phyloP scores from a whole-genome alignment of 2,888 invertebrate genomes.

The Archaeoteleia sp. region DNA sequence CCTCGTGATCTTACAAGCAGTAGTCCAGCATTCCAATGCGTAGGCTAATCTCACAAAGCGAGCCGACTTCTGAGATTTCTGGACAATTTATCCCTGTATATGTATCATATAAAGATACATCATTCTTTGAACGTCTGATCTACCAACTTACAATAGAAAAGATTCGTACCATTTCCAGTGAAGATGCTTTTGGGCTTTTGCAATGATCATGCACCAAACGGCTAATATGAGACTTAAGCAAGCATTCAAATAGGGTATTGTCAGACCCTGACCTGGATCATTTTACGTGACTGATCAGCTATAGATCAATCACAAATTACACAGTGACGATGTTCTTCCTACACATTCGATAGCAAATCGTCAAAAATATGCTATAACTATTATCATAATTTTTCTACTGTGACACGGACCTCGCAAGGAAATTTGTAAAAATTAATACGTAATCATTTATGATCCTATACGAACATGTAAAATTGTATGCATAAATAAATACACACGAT shows the following conservation, averaged over 20 bases:
- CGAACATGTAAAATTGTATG: too few species aligned
- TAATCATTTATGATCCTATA: too few species aligned
- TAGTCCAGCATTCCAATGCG: constrained; percentile 60
- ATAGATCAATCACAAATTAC: background rate
- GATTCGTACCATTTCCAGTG: constrained; percentile 9
- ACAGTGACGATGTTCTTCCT: too few species aligned
- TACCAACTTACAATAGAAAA: constrained; percentile 13
- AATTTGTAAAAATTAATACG: too few species aligned
- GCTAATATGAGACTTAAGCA: constrained; percentile 1
- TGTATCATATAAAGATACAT: constrained; percentile 31
- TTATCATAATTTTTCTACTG: too few species aligned
- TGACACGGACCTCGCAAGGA: too few species aligned
- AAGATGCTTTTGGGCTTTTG: background rate
- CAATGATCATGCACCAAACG: background rate
- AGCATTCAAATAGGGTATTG: constrained; percentile 1
- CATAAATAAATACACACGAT: too few species aligned
- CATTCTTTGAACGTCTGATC: constrained; percentile 28
- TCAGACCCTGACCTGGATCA: background rate
- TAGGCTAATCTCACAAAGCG: constrained; percentile 68
- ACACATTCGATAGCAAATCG: too few species aligned
- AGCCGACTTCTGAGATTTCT: constrained; percentile 50
- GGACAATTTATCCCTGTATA: constrained; percentile 50
- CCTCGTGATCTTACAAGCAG: constrained; percentile 69
- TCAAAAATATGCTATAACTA: too few species aligned
- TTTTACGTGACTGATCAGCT: background rate